Conservation (phyloP, 1,140 invertebrate species). For the Babylonia areolata region DNA sequence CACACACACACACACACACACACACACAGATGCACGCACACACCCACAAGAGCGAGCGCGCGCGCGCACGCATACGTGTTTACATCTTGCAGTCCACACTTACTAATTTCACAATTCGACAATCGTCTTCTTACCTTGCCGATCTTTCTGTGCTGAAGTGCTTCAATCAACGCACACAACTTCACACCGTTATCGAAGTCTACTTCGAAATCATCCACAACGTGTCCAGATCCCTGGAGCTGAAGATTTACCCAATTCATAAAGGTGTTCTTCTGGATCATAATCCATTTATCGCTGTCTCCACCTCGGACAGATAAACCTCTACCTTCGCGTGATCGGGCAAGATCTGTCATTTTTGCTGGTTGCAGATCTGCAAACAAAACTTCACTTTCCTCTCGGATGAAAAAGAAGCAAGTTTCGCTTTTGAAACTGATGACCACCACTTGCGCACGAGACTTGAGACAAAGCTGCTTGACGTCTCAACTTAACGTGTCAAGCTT, state of each 20-base stretch:
- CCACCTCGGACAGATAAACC: slow-evolving; percentile 62
- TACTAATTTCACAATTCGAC: no score
- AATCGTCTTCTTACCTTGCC: slow-evolving; percentile 62
- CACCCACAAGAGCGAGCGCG: no score
- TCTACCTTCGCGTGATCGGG: slow-evolving; percentile 47
- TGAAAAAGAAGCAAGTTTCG: neutral
- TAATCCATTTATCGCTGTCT: slow-evolving; percentile 59
- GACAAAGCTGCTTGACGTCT: neutral
- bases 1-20: no score
- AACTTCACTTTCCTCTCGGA: neutral
- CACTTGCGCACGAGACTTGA: no score
- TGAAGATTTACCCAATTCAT: slow-evolving; percentile 99
- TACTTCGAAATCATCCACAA: slow-evolving; percentile 83
- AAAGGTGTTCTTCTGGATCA: slow-evolving; percentile 97
- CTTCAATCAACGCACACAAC: slow-evolving; percentile 92
- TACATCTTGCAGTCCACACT: no score
- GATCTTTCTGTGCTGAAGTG: slow-evolving; percentile 84
- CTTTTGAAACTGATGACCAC: no score
- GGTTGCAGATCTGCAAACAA: no score
- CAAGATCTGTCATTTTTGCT: no score
- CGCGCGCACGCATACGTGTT: no score
- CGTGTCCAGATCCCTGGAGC: slow-evolving; percentile 77
- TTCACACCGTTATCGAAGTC: slow-evolving; percentile 93
- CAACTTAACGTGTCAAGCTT: neutral
- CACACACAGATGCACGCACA: no score